Evolutionary conservation across 1,140 invertebrate species (phyloP), one percentile per base, ranked within the genome.

Genomic region (Dermatophagoides farinae): DNA sequence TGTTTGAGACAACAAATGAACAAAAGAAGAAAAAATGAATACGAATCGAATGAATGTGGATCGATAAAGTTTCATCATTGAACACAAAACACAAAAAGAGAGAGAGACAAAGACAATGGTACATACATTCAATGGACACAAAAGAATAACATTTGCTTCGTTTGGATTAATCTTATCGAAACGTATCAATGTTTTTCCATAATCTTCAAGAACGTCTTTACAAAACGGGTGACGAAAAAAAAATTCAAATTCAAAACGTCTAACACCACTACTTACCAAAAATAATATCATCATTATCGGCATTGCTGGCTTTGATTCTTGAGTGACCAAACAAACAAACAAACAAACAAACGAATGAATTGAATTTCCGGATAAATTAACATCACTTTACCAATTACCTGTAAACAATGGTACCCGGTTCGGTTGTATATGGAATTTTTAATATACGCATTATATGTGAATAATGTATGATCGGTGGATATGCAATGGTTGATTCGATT

Each of bases 271-370:
- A 55, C 53, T 39, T 55, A 55, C 64, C 25, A 62, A 65, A 22
- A 40, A 62, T 40, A 62, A 64, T 25, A 39, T 16, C n/a, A 31
- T 88, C 83, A 68, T 83, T 84, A 71, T 88, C 83, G 44, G 86
- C 81, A 71, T 89, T 86, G 64, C 83, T 84, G 52, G 84, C 87
- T 68, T 85, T 79, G 55, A 90, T 77, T 65, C 53, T 55, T 31
- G 9, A 20, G 46, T 8, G n/a, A n/a, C n/a, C n/a, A n/a, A n/a
- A n/a, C n/a, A n/a, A n/a, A n/a, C n/a, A n/a, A n/a, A n/a, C n/a
- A n/a, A n/a, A n/a, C n/a, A n/a, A n/a, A n/a, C n/a, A n/a, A n/a
- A n/a, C n/a, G n/a, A n/a, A n/a, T 51, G 22, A 8, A 49, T 49
- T 49, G 46, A 22, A 11, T 9, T 11, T 8, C 9, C 9, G 9